phyloP scores from a whole-genome alignment of 2,888 invertebrate genomes.

The Eupeodes latifasciatus region DNA sequence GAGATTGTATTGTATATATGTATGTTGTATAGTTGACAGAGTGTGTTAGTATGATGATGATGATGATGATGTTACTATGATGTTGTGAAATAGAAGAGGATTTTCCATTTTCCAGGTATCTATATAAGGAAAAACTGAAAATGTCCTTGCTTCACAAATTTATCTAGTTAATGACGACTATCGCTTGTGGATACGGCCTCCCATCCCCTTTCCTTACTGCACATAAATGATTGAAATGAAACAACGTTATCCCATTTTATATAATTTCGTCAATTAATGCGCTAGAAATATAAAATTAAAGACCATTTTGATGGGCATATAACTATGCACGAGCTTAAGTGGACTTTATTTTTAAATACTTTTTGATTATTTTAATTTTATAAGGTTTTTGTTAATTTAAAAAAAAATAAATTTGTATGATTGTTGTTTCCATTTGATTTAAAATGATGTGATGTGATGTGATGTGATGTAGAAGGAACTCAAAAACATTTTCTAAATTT shows the following conservation, averaged over 20 bases:
- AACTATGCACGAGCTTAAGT: not conserved
- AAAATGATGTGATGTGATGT: too few relatives aligned
- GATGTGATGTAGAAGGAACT: too few relatives aligned
- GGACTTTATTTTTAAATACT: not conserved
- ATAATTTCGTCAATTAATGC: conserved; percentile 19
- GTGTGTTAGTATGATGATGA: not conserved
- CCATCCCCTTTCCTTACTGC: not conserved
- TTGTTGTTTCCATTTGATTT: too few relatives aligned
- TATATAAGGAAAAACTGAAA: not conserved
- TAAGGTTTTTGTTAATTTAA: not conserved
- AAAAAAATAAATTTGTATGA: not conserved
- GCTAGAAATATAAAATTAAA: conserved; percentile 6
- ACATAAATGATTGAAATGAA: conserved; percentile 29
- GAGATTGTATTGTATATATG: too few relatives aligned
- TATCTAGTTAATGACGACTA: conserved; percentile 42
- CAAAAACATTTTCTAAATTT: too few relatives aligned
- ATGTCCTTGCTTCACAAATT: conserved; percentile 21
- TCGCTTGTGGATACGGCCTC: not conserved
- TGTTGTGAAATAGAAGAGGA: not conserved
- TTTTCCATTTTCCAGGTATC: not conserved
- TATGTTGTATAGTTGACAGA: not conserved
- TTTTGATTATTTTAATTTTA: not conserved
- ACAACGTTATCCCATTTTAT: conserved; percentile 38
- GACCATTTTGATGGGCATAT: not conserved
- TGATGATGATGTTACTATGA: not conserved